phyloP scores from a whole-genome alignment of 1,140 invertebrate species.

The Macrobrachium nipponense region DNA sequence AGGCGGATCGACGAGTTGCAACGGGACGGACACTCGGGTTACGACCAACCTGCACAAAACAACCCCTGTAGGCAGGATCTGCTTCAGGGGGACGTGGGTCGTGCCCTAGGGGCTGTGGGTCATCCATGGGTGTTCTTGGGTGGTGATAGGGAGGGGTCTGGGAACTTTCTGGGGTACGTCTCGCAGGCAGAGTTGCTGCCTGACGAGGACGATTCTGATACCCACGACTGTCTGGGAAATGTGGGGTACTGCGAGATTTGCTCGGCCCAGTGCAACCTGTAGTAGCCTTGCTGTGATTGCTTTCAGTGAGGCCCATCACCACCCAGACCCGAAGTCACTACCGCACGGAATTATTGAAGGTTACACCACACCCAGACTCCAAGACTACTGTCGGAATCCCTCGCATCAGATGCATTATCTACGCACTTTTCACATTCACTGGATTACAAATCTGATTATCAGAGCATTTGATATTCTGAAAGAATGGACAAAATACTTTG shows the following conservation, averaged over 20 bases:
- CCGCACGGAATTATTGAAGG: no score
- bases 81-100: slow-evolving; percentile 6
- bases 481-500: no score
- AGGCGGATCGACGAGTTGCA: not conserved
- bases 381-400: no score
- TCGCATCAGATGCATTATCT: no score
- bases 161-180: not conserved
- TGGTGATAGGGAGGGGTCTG: not conserved
- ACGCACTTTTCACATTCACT: no score
- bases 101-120: slow-evolving; percentile 8
- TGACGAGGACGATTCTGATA: slow-evolving; percentile 14
- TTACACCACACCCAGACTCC: no score
- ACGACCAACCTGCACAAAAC: not conserved
- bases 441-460: no score
- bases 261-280: not conserved
- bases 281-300: not conserved
- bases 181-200: slow-evolving; percentile 8
- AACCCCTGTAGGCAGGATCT: not conserved
- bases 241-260: slow-evolving; percentile 20
- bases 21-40: slow-evolving; percentile 5
- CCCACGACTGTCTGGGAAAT: not conserved
- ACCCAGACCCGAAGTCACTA: no score
- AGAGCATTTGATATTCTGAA: no score
- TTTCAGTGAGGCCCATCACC: slow-evolving; percentile 26
- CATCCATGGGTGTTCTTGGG: not conserved